A percentile compares a stretch with the other conserved stretches of the same genome.
These are phyloP conservation scores for Macropus fuliginosus DNA, from an alignment of 2,797 vertebrate genomes.

Conservation along the genomic window DNA sequence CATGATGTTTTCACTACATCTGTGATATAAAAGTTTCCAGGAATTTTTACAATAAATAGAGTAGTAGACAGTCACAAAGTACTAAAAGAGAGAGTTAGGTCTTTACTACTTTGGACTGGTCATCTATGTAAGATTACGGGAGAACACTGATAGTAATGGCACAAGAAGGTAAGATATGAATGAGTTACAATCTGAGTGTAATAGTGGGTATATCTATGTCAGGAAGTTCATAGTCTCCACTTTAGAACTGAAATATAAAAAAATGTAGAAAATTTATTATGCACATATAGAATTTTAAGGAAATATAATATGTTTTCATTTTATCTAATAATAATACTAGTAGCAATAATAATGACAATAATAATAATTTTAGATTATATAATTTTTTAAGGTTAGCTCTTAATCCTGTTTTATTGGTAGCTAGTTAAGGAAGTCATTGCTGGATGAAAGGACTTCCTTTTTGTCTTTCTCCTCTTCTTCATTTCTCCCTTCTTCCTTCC, in stretches of 20 bases:
- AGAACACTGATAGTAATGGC: neutral
- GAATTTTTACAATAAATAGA: neutral
- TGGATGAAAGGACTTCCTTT: no score
- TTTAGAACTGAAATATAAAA: neutral
- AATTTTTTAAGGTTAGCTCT: neutral
- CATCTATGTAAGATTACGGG: neutral
- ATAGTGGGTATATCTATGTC: neutral
- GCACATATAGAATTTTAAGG: neutral
- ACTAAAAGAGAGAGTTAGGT: neutral
- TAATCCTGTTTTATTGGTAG: neutral
- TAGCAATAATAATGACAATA: neutral
- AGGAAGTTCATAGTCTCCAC: neutral
- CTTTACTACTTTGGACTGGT: neutral
- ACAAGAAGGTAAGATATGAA: neutral
- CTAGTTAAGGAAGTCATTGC: no score
- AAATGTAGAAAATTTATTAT: neutral
- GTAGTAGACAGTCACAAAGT: neutral
- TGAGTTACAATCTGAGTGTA: neutral
- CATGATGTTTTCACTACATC: neutral
- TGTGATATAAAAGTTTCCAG: neutral
- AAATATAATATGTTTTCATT: neutral
- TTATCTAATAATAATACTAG: neutral
- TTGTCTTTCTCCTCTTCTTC: neutral
- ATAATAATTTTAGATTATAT: neutral
- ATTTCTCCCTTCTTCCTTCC: fast-evolving